Conservation (phyloP, 2,797 vertebrate species). For the Toxotes lorentzi region DNA sequence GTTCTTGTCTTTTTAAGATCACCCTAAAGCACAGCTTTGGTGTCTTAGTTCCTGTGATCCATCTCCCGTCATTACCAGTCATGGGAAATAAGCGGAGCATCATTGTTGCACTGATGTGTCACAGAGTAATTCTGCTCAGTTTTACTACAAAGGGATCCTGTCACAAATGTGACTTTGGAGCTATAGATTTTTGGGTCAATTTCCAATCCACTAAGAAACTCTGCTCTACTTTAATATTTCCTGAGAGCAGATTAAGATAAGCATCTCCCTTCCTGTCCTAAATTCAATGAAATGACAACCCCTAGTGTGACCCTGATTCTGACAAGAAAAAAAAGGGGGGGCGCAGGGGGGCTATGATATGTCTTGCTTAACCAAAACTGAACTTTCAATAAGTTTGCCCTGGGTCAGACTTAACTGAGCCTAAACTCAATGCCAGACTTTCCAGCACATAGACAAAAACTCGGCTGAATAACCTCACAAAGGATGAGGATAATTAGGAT, state of each 20-base stretch:
- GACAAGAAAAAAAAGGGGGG: constrained; percentile 38
- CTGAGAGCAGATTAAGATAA: constrained; percentile 77
- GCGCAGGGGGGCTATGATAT: constrained; percentile 14
- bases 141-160: constrained; percentile 66
- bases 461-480: constrained; percentile 35
- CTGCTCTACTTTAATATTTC: constrained; percentile 73
- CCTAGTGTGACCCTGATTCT: constrained; percentile 46
- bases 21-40: constrained; percentile 31
- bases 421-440: constrained; percentile 58
- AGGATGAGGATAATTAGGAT: constrained; percentile 50
- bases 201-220: constrained; percentile 70
- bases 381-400: constrained; percentile 63
- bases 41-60: constrained; percentile 34
- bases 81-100: constrained; percentile 31
- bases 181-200: constrained; percentile 78
- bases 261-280: constrained; percentile 73
- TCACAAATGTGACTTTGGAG: constrained; percentile 74
- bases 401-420: constrained; percentile 56
- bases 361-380: constrained; percentile 56
- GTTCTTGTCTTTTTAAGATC: constrained; percentile 32
- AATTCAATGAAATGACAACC: constrained; percentile 75
- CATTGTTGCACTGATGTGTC: constrained; percentile 41
- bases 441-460: constrained; percentile 39
- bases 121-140: constrained; percentile 54
- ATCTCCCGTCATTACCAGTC: constrained; percentile 45